Evolutionary conservation across 2,113 vertebrate genomes (phyloP).

Genomic region (Paradoxurus hermaphroditus): DNA sequence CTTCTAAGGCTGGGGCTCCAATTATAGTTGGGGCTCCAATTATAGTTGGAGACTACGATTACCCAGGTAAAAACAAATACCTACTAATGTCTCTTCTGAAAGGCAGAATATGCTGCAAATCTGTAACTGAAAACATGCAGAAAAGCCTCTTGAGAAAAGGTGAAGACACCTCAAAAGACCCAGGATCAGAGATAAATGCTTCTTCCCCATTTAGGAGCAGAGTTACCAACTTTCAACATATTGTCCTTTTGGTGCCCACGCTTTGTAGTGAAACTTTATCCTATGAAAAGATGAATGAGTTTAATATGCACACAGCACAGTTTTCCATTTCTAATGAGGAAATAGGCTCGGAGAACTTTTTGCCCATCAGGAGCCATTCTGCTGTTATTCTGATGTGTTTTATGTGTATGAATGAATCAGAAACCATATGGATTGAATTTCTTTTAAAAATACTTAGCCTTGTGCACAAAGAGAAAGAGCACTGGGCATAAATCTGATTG

Average conservation of each 20-base stretch:
- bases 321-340: slow-evolving; percentile 6
- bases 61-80: background rate
- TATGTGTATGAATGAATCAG: background rate
- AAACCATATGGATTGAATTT: slow-evolving; percentile 4
- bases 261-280: background rate
- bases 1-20: background rate
- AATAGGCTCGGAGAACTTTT: background rate
- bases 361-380: background rate
- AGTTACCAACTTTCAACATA: background rate
- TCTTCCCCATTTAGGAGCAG: background rate
- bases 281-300: background rate
- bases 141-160: background rate
- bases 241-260: background rate
- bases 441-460: background rate
- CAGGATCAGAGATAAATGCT: background rate
- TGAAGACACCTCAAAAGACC: background rate
- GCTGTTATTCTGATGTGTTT: background rate
- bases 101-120: background rate
- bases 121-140: background rate
- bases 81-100: background rate
- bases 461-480: background rate
- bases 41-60: background rate
- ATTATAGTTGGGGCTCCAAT: slow-evolving; percentile 17
- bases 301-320: background rate
- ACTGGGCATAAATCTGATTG: background rate